phyloP scores from a whole-genome alignment of 2,797 vertebrate species.

The Sternarchorhynchus goeldii region DNA sequence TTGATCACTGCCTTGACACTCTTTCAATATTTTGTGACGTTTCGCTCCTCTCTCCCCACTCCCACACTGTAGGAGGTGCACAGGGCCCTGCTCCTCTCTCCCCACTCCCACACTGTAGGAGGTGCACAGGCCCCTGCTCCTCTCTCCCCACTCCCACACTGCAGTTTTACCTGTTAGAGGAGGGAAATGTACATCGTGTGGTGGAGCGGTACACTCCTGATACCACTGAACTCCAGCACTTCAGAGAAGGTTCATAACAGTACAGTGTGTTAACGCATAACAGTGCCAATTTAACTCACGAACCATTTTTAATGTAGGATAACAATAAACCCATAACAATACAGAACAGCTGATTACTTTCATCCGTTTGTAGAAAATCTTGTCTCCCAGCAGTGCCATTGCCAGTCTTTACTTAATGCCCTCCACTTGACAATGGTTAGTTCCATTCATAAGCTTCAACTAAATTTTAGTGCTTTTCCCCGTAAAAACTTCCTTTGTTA shows the following conservation, averaged over 20 bases:
- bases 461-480: constrained; percentile 89
- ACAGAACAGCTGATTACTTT: constrained; percentile 48
- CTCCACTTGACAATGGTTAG: constrained; percentile 80
- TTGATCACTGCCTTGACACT: no score
- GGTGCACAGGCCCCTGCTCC: no score
- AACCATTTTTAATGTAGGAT: constrained; percentile 45
- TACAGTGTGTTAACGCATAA: background rate
- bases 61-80: background rate
- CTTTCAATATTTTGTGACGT: background rate
- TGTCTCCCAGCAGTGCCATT: constrained; percentile 63
- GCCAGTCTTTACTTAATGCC: constrained; percentile 70
- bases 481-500: constrained; percentile 87
- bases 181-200: no score
- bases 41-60: background rate
- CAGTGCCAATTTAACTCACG: background rate
- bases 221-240: no score
- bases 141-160: no score
- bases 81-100: background rate
- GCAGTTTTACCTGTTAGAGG: no score
- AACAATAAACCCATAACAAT: constrained; percentile 51
- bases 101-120: no score
- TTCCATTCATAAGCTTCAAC: constrained; percentile 85
- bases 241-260: no score
- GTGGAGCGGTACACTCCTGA: no score
- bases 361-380: constrained; percentile 73